Evolutionary conservation across 2,113 vertebrate species (phyloP).

Genomic region (Nymphicus hollandicus): DNA sequence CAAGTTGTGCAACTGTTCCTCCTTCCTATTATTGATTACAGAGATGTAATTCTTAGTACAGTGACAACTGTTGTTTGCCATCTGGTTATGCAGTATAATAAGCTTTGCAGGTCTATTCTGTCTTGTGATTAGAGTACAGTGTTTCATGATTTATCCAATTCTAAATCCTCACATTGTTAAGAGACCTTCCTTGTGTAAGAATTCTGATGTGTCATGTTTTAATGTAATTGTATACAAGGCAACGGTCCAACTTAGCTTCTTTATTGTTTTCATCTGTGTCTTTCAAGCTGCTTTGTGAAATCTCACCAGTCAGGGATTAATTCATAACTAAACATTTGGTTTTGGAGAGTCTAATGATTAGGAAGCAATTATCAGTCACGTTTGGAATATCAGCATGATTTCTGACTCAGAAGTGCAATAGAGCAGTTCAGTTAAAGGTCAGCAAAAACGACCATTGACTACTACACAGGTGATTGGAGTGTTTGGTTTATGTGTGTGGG

Average conservation of each 20-base stretch:
- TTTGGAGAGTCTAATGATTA: neutral
- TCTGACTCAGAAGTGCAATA: neutral
- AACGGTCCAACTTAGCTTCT: neutral
- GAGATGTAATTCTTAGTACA: slow-evolving; percentile 69
- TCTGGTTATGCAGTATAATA: slow-evolving; percentile 69
- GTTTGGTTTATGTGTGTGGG: neutral
- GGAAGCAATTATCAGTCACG: neutral
- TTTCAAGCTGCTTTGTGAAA: neutral
- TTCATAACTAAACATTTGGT: slow-evolving; percentile 3
- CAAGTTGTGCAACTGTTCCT: slow-evolving; percentile 74
- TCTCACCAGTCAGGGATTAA: neutral
- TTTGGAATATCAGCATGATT: neutral
- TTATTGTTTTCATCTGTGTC: slow-evolving; percentile 15
- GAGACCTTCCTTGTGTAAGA: neutral
- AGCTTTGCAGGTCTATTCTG: slow-evolving; percentile 65
- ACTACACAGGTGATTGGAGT: neutral
- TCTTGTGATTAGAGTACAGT: slow-evolving; percentile 27
- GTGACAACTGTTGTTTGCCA: slow-evolving; percentile 72
- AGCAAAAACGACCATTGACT: neutral
- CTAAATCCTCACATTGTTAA: slow-evolving; percentile 27
- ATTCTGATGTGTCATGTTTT: slow-evolving; percentile 43
- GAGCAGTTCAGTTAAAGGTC: neutral
- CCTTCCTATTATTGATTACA: slow-evolving; percentile 73
- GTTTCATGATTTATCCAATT: slow-evolving; percentile 49
- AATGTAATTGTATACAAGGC: neutral